phyloP scores from a whole-genome alignment of 2,113 vertebrate genomes.

The Recurvirostra avosetta region DNA sequence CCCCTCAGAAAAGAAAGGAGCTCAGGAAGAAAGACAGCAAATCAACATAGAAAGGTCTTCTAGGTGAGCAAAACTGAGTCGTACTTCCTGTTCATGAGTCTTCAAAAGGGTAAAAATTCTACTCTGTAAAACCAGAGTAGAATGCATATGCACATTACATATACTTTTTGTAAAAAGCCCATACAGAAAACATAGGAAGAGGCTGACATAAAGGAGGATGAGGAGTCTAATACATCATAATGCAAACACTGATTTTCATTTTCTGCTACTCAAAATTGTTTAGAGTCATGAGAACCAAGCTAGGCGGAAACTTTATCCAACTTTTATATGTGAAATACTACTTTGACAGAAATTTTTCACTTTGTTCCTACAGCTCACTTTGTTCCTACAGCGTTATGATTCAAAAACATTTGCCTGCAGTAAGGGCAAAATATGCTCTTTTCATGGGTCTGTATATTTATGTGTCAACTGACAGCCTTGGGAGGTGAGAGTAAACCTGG shows the following conservation, averaged over 20 bases:
- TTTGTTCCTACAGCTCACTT: neutral
- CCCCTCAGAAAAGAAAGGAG: neutral
- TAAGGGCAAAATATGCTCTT: constrained; percentile 27
- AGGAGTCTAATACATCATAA: neutral
- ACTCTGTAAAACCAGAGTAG: neutral
- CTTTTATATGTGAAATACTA: neutral
- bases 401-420: constrained; percentile 8
- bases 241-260: neutral
- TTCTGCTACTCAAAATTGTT: neutral
- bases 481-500: constrained; percentile 21
- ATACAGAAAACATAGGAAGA: neutral
- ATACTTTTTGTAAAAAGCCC: neutral
- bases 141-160: neutral
- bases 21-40: neutral
- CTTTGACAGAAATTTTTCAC: neutral
- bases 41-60: neutral
- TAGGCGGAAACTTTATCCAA: neutral
- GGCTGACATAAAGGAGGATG: neutral
- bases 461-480: constrained; percentile 28
- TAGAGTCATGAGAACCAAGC: neutral
- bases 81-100: neutral
- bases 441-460: constrained; percentile 20
- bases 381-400: neutral
- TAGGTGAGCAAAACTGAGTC: neutral
- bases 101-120: neutral